phyloP scores from a whole-genome alignment of 2,797 vertebrate species.

The Takifugu ocellatus region DNA sequence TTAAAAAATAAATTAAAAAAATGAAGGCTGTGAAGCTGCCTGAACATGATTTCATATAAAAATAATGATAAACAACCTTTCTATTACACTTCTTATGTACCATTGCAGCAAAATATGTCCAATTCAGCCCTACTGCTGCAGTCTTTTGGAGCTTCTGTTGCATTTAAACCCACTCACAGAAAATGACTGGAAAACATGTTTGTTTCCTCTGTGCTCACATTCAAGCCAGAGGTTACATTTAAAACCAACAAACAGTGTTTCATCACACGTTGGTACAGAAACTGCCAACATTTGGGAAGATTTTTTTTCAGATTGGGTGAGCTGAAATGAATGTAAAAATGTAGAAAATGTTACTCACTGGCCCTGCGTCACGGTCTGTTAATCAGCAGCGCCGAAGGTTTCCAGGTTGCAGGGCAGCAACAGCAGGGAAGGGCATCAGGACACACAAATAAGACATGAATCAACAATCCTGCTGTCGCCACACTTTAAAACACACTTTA shows the following conservation, averaged over 20 bases:
- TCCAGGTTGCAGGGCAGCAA: slow-evolving; percentile 33
- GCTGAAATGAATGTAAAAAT: neutral
- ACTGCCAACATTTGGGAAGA: too few relatives aligned
- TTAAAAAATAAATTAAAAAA: slow-evolving; percentile 5
- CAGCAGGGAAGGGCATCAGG: slow-evolving; percentile 13
- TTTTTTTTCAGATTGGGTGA: too few relatives aligned
- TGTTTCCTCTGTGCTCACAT: too few relatives aligned
- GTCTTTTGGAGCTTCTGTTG: too few relatives aligned
- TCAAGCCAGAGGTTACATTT: too few relatives aligned
- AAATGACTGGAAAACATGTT: too few relatives aligned
- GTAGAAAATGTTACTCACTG: slow-evolving; percentile 76
- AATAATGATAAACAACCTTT: neutral
- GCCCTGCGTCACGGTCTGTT: slow-evolving; percentile 87
- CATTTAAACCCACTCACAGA: too few relatives aligned
- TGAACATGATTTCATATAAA: neutral
- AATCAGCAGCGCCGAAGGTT: slow-evolving; percentile 41
- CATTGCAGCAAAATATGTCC: too few relatives aligned
- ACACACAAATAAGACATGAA: slow-evolving; percentile 36
- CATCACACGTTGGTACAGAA: too few relatives aligned
- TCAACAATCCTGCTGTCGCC: slow-evolving; percentile 35
- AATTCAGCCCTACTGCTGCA: too few relatives aligned
- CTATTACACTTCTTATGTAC: too few relatives aligned
- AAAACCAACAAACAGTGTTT: too few relatives aligned
- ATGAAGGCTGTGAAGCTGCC: slow-evolving; percentile 10
- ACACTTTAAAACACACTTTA: slow-evolving; percentile 44